A percentile compares a stretch with the other conserved stretches of the same genome.
These are phyloP conservation scores for Drosophila mayaguana DNA, from an alignment of 2,888 invertebrate genomes.

Conservation along the genomic window DNA sequence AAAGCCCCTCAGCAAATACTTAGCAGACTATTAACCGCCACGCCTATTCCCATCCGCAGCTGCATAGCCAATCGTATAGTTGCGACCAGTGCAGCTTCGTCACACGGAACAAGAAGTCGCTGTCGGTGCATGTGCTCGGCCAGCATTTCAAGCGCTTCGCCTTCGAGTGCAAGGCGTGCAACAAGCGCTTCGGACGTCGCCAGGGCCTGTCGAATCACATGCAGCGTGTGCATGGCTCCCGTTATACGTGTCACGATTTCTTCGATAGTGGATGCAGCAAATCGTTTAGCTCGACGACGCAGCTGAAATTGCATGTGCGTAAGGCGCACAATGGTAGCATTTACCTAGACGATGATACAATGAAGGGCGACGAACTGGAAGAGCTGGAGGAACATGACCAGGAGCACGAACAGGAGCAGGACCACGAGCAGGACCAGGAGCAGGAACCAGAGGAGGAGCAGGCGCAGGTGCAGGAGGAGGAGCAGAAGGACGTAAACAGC, in stretches of 20 bases:
- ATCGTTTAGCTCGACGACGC: constrained; percentile 36
- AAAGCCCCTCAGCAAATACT: too few species aligned
- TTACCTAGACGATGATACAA: constrained; percentile 25
- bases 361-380: constrained; percentile 9
- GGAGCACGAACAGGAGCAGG: not conserved
- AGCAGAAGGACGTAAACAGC: not conserved
- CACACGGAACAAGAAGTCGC: constrained; percentile 78
- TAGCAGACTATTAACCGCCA: not conserved
- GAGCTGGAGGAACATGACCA: not conserved
- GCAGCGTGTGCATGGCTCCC: constrained; percentile 70
- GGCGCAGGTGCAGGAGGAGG: not conserved
- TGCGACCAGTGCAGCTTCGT: constrained; percentile 78
- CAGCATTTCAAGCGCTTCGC: constrained; percentile 76
- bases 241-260: constrained; percentile 60
- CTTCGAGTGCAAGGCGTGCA: constrained; percentile 78
- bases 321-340: constrained; percentile 48
- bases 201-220: constrained; percentile 74
- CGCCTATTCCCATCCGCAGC: constrained; percentile 38
- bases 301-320: constrained; percentile 61
- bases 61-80: constrained; percentile 66
- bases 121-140: constrained; percentile 78
- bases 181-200: constrained; percentile 78
- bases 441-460: not conserved
- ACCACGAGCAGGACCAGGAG: not conserved
- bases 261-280: constrained; percentile 62